A percentile compares a stretch with the other conserved stretches of the same genome.
These are phyloP conservation scores for Lamproptera curius DNA, from an alignment of 2,888 invertebrate species.

Conservation along the genomic window DNA sequence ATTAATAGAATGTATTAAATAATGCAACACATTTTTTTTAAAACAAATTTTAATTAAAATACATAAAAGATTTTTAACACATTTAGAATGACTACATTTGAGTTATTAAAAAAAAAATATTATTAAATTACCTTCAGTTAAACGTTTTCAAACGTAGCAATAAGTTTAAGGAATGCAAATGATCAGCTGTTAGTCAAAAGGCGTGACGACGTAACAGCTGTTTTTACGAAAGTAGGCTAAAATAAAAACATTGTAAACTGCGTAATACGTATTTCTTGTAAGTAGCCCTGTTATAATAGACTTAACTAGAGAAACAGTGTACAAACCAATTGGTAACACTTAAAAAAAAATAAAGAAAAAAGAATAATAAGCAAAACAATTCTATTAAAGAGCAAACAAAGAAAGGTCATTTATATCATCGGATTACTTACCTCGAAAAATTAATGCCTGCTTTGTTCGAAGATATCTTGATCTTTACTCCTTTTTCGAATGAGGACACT, in stretches of 20 bases:
- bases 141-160: background rate
- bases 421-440: conserved; percentile 23
- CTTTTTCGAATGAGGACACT: conserved; percentile 19
- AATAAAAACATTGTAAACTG: conserved; percentile 24
- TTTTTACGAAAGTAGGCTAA: conserved; percentile 57
- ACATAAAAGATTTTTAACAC: background rate
- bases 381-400: conserved; percentile 24
- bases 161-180: conserved; percentile 27
- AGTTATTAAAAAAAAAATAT: background rate
- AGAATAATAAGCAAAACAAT: background rate
- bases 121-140: too few relatives aligned
- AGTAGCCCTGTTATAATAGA: background rate
- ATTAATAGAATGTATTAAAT: too few relatives aligned
- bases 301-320: background rate
- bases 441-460: conserved; percentile 16
- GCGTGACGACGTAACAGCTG: conserved; percentile 68
- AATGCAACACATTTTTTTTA: too few relatives aligned
- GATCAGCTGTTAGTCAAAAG: conserved; percentile 51
- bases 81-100: background rate
- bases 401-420: conserved; percentile 29
- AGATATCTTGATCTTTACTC: conserved; percentile 13
- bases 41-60: background rate
- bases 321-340: background rate
- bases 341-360: background rate
- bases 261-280: conserved; percentile 1